These are phyloP conservation scores for Strigamia transsilvanica DNA, from an alignment of 2,888 invertebrate genomes.

Conservation along the genomic window DNA sequence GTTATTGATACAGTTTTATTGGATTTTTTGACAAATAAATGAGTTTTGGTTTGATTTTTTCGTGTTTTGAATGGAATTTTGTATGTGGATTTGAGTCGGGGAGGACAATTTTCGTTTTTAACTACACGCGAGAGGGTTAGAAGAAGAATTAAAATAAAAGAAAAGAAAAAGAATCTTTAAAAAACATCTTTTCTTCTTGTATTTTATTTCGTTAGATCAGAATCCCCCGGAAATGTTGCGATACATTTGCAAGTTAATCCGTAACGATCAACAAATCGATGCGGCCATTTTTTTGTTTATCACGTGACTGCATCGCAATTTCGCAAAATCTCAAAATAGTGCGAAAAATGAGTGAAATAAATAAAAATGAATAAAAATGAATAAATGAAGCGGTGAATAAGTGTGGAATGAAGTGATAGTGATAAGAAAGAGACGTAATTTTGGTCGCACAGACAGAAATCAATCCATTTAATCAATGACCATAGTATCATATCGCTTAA, in stretches of 20 bases:
- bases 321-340: not conserved
- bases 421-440: not conserved
- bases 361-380: not conserved
- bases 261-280: not conserved
- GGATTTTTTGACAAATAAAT: no score
- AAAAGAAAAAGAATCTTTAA: not conserved
- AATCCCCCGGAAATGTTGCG: not conserved
- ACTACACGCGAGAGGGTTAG: constrained; percentile 9
- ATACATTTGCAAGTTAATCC: not conserved
- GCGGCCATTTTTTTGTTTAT: not conserved
- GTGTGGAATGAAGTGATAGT: not conserved
- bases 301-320: not conserved
- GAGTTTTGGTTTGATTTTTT: not conserved
- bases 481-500: no score
- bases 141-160: constrained; percentile 3
- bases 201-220: not conserved
- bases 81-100: no score
- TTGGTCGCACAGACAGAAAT: constrained; percentile 30
- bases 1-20: no score
- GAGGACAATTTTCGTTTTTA: no score
- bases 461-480: constrained; percentile 7
- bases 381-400: not conserved
- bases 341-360: not conserved
- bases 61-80: not conserved
- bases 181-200: not conserved